A percentile compares a stretch with the other conserved stretches of the same genome.
phyloP scores from a whole-genome alignment of 2,888 invertebrate species.

The Zeuzera pyrina region DNA sequence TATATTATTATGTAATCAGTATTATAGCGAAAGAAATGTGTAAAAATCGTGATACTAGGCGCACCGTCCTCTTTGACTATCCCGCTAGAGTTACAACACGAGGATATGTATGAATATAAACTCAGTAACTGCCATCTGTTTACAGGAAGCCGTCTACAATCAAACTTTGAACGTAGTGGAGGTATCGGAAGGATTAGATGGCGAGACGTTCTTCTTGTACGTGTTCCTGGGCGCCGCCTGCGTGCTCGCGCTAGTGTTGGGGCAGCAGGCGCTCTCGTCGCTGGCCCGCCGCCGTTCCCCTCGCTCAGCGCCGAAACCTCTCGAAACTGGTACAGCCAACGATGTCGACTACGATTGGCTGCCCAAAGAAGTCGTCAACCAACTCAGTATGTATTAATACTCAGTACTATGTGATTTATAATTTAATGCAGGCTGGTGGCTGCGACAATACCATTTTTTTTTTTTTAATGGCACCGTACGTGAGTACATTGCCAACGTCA shows the following conservation, averaged over 20 bases:
- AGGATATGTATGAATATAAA: too few relatives aligned
- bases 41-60: too few relatives aligned
- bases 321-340: constrained; percentile 93
- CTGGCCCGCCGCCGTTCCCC: constrained; percentile 83
- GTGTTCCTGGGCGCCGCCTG: constrained; percentile 93
- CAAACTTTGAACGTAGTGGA: constrained; percentile 97
- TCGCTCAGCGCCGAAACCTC: constrained; percentile 71
- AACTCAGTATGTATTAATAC: constrained; percentile 84
- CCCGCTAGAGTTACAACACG: too few relatives aligned
- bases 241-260: constrained; percentile 88
- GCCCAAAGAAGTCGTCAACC: constrained; percentile 90
- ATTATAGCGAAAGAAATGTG: too few relatives aligned
- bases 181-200: constrained; percentile 96
- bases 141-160: constrained; percentile 95
- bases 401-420: too few relatives aligned
- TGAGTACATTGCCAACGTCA: too few relatives aligned
- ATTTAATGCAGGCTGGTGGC: too few relatives aligned
- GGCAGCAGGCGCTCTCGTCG: constrained; percentile 89
- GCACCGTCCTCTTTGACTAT: too few relatives aligned
- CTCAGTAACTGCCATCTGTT: too few relatives aligned
- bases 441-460: too few relatives aligned
- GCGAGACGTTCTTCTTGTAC: constrained; percentile 99
- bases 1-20: too few relatives aligned
- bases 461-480: too few relatives aligned
- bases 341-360: constrained; percentile 99